Percentiles rank a stretch among this genome's conserved stretches.
phyloP scores from a whole-genome alignment of 2,113 vertebrate species.

The Lagopus leucura region DNA sequence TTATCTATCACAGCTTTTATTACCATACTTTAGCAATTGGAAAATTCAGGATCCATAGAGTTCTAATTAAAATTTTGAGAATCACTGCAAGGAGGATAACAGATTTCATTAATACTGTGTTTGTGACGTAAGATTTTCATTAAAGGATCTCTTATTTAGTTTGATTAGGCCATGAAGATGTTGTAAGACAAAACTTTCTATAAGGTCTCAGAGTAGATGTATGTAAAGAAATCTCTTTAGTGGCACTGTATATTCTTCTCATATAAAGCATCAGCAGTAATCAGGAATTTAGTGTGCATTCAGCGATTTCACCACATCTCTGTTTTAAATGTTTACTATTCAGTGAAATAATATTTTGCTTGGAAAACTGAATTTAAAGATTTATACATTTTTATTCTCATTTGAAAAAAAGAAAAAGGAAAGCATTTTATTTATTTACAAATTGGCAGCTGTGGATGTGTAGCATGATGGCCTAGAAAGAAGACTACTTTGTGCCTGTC shows the following conservation, averaged over 20 bases:
- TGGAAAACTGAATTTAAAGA: neutral
- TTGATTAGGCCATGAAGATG: neutral
- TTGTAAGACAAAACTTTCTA: neutral
- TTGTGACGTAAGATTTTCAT: neutral
- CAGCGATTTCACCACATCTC: neutral
- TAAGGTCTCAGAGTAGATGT: neutral
- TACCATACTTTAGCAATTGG: neutral
- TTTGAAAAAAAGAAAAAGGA: neutral
- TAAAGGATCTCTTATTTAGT: neutral
- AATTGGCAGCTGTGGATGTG: accelerated
- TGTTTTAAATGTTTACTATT: neutral
- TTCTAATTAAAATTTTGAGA: slow-evolving; percentile 32
- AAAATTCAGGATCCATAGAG: slow-evolving; percentile 5
- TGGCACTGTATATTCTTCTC: neutral
- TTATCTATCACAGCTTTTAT: neutral
- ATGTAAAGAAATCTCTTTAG: neutral
- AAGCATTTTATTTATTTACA: neutral
- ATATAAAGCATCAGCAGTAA: neutral
- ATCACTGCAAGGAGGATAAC: neutral
- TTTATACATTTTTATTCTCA: neutral
- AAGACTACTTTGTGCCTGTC: neutral
- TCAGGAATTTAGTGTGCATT: neutral
- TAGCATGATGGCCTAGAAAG: neutral
- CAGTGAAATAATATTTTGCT: neutral
- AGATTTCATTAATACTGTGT: neutral